These are phyloP conservation scores for Prionace glauca DNA, from an alignment of 2,797 vertebrate species.

Conservation along the genomic window DNA sequence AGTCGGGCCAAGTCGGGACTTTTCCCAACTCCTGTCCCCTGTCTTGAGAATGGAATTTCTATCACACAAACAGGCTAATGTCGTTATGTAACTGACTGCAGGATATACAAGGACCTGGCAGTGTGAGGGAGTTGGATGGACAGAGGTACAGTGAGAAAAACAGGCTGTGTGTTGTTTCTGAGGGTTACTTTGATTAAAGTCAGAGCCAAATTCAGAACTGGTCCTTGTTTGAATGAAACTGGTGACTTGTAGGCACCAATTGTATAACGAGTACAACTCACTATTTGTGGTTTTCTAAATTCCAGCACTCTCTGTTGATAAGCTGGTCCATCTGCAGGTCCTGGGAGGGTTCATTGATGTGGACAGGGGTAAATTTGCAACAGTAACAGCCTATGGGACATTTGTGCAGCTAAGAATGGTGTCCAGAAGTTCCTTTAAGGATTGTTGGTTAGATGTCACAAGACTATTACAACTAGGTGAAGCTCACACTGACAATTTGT, in stretches of 20 bases:
- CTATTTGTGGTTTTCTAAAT: not conserved
- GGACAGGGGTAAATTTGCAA: not conserved
- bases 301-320: not conserved
- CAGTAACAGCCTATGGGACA: not conserved
- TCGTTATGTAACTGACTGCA: not conserved
- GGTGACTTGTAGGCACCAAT: not conserved
- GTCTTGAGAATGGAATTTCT: not conserved
- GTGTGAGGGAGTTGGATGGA: not conserved
- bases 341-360: not conserved
- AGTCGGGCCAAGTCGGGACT: too few relatives aligned
- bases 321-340: not conserved
- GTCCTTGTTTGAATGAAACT: not conserved
- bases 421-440: not conserved
- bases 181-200: not conserved
- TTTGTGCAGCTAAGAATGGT: not conserved
- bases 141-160: not conserved
- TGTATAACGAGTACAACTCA: not conserved
- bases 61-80: not conserved
- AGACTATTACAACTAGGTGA: not conserved
- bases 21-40: too few relatives aligned
- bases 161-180: not conserved
- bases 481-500: not conserved
- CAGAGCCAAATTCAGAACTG: too few relatives aligned
- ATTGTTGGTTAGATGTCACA: not conserved
- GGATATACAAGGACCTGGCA: not conserved